Evolutionary conservation across 2,888 invertebrate genomes (phyloP), one percentile per base, ranked within the genome.

Genomic region (Lottia scabra): DNA sequence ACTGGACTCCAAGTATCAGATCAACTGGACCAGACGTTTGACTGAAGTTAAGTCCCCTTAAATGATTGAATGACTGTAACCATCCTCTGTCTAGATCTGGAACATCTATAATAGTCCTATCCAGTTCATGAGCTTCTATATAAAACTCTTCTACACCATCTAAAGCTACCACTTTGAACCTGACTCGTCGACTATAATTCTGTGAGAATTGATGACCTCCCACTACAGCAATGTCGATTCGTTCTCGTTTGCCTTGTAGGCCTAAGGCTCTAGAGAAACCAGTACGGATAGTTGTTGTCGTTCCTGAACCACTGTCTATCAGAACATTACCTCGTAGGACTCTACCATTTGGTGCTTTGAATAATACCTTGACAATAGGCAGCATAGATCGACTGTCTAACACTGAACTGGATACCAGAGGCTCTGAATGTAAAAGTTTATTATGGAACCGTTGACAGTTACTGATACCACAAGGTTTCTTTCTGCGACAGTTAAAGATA

Each of bases 231-330:
- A 56, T 56, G 19, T 56, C 56, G 1, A 15, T 2, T 19, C 56
- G 56, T 56, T 56, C 56, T 56, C 56, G 56, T 56, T 15, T n/a
- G 19, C 56, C 56, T 19, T 56, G 56, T 19, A 56, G 56, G 10
- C 56, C 56, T 19, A 56, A 56, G 56, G 56, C 56, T 56, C n/a
- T 56, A 56, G 56, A 56, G 19, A 56, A 56, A 19, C n/a, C 56
- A 19, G 56, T 56, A 5, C 19, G 56, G n/a, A 56, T 56, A n/a
- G 56, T 19, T 56, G 56, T 19, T 56, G 56, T 56, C 8, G 56
- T 56, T 19, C 56, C 56, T 13, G 56, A 56, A 56, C 56, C 56
- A 19, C 56, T 56, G 19, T 19, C 56, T 19, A 56, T 56, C 1
- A 56, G 56, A 19, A 56, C 56, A 19, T 56, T 56, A 19, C 19